Percentiles rank a stretch among this genome's conserved stretches.
Conservation (phyloP, 2,797 vertebrate species). For the Pteropus rufus region DNA sequence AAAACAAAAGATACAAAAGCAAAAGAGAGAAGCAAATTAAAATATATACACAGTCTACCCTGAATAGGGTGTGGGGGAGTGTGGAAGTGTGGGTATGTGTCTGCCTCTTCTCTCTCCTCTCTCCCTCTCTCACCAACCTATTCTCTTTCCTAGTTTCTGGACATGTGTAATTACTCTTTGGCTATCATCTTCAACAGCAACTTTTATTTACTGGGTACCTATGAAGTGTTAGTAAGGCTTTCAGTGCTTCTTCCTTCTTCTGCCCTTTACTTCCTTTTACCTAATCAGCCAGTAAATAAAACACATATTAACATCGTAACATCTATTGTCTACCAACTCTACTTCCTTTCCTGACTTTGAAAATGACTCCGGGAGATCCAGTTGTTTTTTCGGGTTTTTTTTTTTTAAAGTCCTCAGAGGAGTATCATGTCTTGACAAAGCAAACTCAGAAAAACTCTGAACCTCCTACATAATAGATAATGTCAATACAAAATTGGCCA, state of each 20-base stretch:
- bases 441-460: not conserved
- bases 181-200: not conserved
- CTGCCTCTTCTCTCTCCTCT: not conserved
- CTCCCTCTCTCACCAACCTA: not conserved
- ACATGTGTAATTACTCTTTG: not conserved
- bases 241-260: not conserved
- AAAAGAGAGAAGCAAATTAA: not conserved
- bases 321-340: not conserved
- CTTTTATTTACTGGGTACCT: not conserved
- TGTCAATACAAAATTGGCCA: not conserved
- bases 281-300: not conserved
- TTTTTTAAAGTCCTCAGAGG: not conserved
- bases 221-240: not conserved
- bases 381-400: no score
- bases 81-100: no score
- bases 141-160: not conserved
- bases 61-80: not conserved
- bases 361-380: not conserved
- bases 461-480: not conserved
- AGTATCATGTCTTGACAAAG: not conserved
- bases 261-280: not conserved
- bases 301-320: not conserved
- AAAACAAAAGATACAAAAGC: not conserved
- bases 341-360: not conserved
- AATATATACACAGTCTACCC: not conserved